Conservation (phyloP, 2,113 vertebrate genomes). For the Cynopterus brachyotis region DNA sequence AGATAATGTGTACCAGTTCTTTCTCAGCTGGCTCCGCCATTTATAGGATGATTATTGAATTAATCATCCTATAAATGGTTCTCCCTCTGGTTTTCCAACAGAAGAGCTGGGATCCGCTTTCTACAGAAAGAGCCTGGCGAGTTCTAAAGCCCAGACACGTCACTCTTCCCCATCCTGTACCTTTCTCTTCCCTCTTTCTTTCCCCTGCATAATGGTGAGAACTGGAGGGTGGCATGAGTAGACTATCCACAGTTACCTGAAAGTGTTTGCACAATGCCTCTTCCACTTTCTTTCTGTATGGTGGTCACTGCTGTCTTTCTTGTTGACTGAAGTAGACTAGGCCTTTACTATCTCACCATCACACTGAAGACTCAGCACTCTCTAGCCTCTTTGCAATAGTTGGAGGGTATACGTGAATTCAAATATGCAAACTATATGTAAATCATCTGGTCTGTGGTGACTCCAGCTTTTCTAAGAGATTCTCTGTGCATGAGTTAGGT, state of each 20-base stretch:
- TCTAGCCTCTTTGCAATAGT: background rate
- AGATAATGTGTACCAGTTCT: background rate
- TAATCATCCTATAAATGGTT: background rate
- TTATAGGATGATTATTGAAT: background rate
- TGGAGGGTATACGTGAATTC: background rate
- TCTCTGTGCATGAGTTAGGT: background rate
- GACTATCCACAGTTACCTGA: no score
- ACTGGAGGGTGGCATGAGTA: background rate
- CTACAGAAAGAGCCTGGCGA: background rate
- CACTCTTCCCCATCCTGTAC: accelerated
- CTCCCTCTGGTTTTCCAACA: background rate
- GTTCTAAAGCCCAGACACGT: background rate
- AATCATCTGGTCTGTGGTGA: background rate
- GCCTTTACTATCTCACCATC: background rate
- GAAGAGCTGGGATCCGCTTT: background rate
- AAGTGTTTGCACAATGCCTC: no score
- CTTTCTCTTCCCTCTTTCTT: background rate
- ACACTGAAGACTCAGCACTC: background rate
- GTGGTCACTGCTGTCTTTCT: background rate
- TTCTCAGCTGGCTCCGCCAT: background rate
- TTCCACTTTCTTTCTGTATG: background rate
- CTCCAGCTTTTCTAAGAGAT: background rate
- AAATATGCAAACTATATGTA: background rate
- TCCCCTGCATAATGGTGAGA: background rate
- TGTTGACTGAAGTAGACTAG: background rate